Evolutionary conservation across 2,797 vertebrate genomes (phyloP).

Genomic region (Crenichthys baileyi): DNA sequence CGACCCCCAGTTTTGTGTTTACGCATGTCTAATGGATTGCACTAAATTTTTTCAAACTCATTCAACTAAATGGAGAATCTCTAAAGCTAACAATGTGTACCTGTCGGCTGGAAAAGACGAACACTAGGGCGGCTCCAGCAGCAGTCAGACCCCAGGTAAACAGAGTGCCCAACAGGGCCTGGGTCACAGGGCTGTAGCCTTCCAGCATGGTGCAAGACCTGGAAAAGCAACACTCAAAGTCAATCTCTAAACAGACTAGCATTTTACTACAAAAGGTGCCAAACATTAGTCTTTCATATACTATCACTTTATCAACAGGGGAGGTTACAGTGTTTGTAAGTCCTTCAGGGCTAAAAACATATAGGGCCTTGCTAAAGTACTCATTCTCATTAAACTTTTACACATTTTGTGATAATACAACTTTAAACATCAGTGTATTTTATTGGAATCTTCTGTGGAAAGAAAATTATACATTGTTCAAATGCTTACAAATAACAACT

Average conservation of each 20-base stretch:
- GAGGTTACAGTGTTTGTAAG: not conserved
- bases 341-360: not conserved
- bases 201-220: slow-evolving; percentile 85
- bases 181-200: slow-evolving; percentile 84
- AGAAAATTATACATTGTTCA: not conserved
- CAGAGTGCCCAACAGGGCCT: slow-evolving; percentile 90
- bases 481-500: not conserved
- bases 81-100: slow-evolving; percentile 61
- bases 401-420: not conserved
- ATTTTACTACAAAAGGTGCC: not conserved
- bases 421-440: not conserved
- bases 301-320: not conserved
- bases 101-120: slow-evolving; percentile 90
- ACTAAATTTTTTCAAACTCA: not conserved
- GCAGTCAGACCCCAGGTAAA: slow-evolving; percentile 96
- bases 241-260: not conserved
- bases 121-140: slow-evolving; percentile 90
- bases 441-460: not conserved
- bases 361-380: not conserved
- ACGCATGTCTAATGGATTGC: not conserved
- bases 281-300: not conserved
- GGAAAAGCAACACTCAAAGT: slow-evolving; percentile 20
- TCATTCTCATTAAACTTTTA: not conserved
- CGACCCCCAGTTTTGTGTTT: not conserved
- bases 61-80: not conserved